Conservation (phyloP, 2,797 vertebrate genomes). For the Zenarchopterus dispar region DNA sequence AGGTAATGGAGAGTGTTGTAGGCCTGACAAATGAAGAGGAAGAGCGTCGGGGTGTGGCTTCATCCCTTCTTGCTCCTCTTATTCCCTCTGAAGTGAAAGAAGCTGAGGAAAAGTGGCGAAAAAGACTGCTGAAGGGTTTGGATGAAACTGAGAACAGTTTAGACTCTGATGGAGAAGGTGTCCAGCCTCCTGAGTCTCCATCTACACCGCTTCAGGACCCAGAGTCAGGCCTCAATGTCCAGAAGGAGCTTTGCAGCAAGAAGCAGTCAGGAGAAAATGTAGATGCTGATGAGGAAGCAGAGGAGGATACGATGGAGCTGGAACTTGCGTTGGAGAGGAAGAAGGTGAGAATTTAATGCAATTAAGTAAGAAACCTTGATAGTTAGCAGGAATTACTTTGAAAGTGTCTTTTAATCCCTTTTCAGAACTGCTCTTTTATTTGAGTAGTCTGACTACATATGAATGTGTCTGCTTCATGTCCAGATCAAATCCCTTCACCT, state of each 20-base stretch:
- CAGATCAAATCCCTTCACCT: too few species aligned
- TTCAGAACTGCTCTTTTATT: too few species aligned
- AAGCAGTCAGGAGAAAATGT: conserved; percentile 87
- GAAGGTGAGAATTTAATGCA: conserved; percentile 80
- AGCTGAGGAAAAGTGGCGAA: conserved; percentile 95
- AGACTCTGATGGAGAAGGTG: conserved; percentile 76
- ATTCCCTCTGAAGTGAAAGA: conserved; percentile 93
- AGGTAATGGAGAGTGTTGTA: conserved; percentile 94
- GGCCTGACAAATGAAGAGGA: conserved; percentile 93
- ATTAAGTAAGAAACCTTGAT: not conserved
- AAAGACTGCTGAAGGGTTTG: conserved; percentile 87
- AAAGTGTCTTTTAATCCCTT: too few species aligned
- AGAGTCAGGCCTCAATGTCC: conserved; percentile 71
- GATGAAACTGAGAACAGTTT: conserved; percentile 81
- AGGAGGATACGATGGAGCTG: conserved; percentile 93
- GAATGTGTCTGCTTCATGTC: not conserved
- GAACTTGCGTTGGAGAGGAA: conserved; percentile 95
- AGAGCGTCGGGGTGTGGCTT: conserved; percentile 91
- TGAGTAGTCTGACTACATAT: not conserved
- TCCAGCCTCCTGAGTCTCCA: conserved; percentile 49
- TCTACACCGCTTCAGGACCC: conserved; percentile 60
- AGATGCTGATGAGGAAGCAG: conserved; percentile 85
- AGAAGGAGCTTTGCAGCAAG: conserved; percentile 85
- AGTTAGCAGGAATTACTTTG: too few species aligned
- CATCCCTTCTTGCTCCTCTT: conserved; percentile 90